Conservation (phyloP, 2,113 vertebrate species). For the Indicator maculatus region DNA sequence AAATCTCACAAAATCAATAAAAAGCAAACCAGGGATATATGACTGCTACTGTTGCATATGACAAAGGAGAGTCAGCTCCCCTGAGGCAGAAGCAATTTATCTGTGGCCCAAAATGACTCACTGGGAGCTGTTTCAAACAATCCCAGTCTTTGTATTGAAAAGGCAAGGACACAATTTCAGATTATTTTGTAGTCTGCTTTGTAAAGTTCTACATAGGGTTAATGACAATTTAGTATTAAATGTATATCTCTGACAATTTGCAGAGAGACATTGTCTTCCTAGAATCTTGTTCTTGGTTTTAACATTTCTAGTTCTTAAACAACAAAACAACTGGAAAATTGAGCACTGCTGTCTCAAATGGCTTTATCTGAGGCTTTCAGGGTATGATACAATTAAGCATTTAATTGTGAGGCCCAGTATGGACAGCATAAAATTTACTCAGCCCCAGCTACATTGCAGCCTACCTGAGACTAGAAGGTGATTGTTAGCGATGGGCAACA, state of each 20-base stretch:
- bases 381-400: not conserved
- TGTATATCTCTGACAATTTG: not conserved
- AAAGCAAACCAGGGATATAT: not conserved
- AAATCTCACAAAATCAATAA: not conserved
- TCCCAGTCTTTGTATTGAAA: not conserved
- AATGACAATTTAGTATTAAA: conserved; percentile 39
- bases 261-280: not conserved
- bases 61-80: not conserved
- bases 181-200: conserved; percentile 15
- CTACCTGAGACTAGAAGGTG: not conserved
- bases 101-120: conserved; percentile 43
- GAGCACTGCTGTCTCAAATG: not conserved
- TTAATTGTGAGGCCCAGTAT: not conserved
- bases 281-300: conserved; percentile 3
- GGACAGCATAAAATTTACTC: not conserved
- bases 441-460: not conserved
- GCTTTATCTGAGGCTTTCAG: conserved; percentile 12
- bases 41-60: not conserved
- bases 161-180: not conserved
- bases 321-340: conserved; percentile 2
- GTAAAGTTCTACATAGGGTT: not conserved
- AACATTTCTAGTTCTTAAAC: conserved; percentile 7
- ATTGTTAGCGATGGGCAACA: not conserved
- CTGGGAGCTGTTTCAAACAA: conserved; percentile 35
- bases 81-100: conserved; percentile 24